Base-by-base conservation (phyloP, 2,888 invertebrate genomes). In the Dolomedes plantarius region DNA sequence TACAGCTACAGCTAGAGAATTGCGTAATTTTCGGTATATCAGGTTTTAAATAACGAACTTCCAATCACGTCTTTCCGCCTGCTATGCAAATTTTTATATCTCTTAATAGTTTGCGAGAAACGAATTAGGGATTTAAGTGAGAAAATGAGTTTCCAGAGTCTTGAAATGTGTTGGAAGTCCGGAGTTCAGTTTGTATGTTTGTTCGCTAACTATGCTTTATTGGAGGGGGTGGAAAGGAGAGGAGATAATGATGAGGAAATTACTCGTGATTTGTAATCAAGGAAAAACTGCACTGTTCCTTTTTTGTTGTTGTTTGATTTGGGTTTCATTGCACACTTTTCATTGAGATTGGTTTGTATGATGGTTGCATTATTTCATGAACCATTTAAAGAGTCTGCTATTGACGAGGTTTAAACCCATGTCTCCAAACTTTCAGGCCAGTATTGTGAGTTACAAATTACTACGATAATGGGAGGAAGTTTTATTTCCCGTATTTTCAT, bases 61-160 rank as follows among this genome's bases (percentile, higher is more conserved):
- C 67, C 56, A 85, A 85, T 85, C 83, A 78, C 73, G 73, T 77
- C 16, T 32, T 19, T 27, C 1, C 83, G 71, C 73, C 41, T 32
- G 27, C 56, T 73, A 85, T 85, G 83, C 77, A 85, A 85, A 85
- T 85, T 85, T 77, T 85, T 77, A 85, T 78, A 72, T 32, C 39
- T 73, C n/a, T 78, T 85, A 85, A 85, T 85, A 77, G 83, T 56
- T 50, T 85, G 71, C 36, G 50, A 39, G 65, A 65, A 72, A 32
- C 31, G 83, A 85, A 77, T 85, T 77, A 72, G 56, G 73, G 41
- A 69, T 69, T 75, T 69, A 77, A 85, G 41, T 56, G 72, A 13
- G 50, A 41, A 39, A 77, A 76, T 68, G 67, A 77, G 50, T 69
- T 69, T 29, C 46, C 50, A 46, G 32, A 46, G 16, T 7, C 2